Percentiles rank a stretch among this genome's conserved stretches.
phyloP scores from a whole-genome alignment of 2,888 invertebrate genomes.

The Mythimna impura region DNA sequence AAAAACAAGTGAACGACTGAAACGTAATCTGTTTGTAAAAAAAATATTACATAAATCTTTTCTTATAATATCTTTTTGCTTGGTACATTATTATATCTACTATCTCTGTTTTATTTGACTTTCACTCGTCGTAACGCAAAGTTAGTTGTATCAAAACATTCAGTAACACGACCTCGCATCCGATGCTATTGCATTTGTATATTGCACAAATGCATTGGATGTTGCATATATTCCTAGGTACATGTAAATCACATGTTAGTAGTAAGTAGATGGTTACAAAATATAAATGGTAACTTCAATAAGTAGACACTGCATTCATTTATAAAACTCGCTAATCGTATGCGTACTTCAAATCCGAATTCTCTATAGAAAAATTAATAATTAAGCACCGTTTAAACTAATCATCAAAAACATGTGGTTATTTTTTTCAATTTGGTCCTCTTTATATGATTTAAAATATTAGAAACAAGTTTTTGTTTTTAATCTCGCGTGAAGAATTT shows the following conservation, averaged over 20 bases:
- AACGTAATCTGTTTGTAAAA: background rate
- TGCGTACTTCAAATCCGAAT: no score
- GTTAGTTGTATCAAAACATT: slow-evolving; percentile 54
- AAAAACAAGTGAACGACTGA: slow-evolving; percentile 1
- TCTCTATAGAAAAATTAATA: no score
- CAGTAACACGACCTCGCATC: slow-evolving; percentile 64
- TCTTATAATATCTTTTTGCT: slow-evolving; percentile 2
- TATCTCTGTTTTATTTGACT: slow-evolving; percentile 55
- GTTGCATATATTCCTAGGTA: slow-evolving; percentile 52
- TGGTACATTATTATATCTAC: slow-evolving; percentile 12
- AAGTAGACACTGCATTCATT: background rate
- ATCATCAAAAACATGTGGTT: no score
- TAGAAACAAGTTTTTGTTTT: background rate
- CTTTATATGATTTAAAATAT: background rate
- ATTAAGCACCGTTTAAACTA: no score
- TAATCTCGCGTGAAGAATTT: slow-evolving; percentile 35
- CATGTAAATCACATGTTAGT: slow-evolving; percentile 42
- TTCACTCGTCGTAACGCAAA: slow-evolving; percentile 49
- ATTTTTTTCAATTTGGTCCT: no score
- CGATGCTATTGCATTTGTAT: slow-evolving; percentile 59
- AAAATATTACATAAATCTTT: background rate
- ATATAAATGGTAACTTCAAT: slow-evolving; percentile 23
- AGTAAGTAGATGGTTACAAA: slow-evolving; percentile 45
- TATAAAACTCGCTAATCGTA: no score
- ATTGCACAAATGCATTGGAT: slow-evolving; percentile 65